Evolutionary conservation across 2,113 vertebrate genomes (phyloP), one percentile per base, ranked within the genome.

Genomic region (Porphyrio hochstetteri): DNA sequence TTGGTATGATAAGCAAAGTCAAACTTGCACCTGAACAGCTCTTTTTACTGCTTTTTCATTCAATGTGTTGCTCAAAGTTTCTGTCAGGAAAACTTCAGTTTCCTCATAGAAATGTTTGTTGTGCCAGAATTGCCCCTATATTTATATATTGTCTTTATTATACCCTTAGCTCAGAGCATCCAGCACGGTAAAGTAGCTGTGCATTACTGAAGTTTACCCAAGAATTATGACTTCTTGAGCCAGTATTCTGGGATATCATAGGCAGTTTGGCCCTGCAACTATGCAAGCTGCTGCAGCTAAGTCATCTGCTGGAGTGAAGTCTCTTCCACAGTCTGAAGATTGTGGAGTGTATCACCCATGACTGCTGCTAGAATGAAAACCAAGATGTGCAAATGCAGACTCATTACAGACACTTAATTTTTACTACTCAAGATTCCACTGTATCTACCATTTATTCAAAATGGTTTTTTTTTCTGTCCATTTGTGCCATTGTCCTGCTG

Each of bases 361-460:
- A 11, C 52, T 67, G 20, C 60, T 74, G 31, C 50, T 40, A 29
- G 20, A 59, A 13, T 53, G 17, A 23, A 52, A 33, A 36, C 36
- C 28, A 46, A 38, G 53, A 44, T 60, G 28, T 44, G 38, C 69
- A 24, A 76, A 55, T 76, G 16, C 38, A 40, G n/a, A 61, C 33
- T 38, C 24, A 20, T 69, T 13, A 63, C 38, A 61, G 29, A 23
- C 18, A 44, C 18, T 33, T 60, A 14, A 10, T n/a, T 61, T 38
- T 76, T 76, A 35, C 70, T 4, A 35, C 16, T 77, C 16, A 61
- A n/a, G 24, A 21, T 71, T 29, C 24, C 40, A 77, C 16, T 2
- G 0, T 31, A 53, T n/a, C 36, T 76, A 16, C 28, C 0, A 1
- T 69, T 61, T 50, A n/a, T 68, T 60, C 25, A n/a, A 8, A 60